Evolutionary conservation across 2,888 invertebrate species (phyloP).

Genomic region (Rhimphoctona megacephalus): DNA sequence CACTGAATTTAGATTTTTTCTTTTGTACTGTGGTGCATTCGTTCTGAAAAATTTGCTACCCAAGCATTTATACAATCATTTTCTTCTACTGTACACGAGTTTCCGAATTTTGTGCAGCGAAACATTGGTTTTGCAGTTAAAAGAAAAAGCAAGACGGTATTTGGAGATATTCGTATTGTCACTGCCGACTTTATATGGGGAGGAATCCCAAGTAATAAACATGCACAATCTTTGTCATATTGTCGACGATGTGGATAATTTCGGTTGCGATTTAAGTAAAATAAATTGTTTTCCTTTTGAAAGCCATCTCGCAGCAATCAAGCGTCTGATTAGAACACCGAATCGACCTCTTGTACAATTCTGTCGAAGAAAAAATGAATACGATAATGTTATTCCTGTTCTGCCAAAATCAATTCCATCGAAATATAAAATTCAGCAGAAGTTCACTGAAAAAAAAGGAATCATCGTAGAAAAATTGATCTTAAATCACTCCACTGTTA

Average conservation of each 20-base stretch:
- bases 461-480: conserved; percentile 1
- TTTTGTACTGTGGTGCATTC: conserved; percentile 12
- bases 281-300: conserved; percentile 56
- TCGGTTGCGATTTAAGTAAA: conserved; percentile 43
- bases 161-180: conserved; percentile 5
- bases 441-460: background rate
- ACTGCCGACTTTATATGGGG: conserved; percentile 32
- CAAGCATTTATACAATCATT: conserved; percentile 41
- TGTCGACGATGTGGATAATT: conserved; percentile 35
- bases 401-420: background rate
- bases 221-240: conserved; percentile 52
- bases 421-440: background rate
- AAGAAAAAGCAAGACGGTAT: conserved; percentile 40
- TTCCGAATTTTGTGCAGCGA: conserved; percentile 46
- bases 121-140: background rate
- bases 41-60: conserved; percentile 47
- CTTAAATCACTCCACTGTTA: conserved; percentile 16
- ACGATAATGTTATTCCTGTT: background rate
- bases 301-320: conserved; percentile 41
- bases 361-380: conserved; percentile 31
- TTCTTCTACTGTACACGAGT: conserved; percentile 44
- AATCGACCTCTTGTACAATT: conserved; percentile 29
- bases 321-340: conserved; percentile 35
- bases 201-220: conserved; percentile 42
- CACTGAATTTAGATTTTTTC: conserved; percentile 36